Percentiles rank a stretch among this genome's conserved stretches.
phyloP scores from a whole-genome alignment of 2,113 vertebrate genomes.

The Zosterops japonicus region DNA sequence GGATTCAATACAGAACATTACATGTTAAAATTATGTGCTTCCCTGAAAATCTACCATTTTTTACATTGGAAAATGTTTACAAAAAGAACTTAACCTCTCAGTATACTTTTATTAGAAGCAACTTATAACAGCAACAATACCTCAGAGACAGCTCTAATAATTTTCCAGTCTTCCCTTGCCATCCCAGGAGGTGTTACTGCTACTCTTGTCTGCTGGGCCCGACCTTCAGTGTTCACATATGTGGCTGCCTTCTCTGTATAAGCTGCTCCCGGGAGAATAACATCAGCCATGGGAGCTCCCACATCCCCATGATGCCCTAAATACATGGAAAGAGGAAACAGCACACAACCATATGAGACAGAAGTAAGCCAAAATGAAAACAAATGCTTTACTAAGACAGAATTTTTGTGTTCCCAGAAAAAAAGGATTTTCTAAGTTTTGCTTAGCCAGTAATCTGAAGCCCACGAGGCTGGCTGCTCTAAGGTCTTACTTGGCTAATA shows the following conservation, averaged over 20 bases:
- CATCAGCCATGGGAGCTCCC: conserved; percentile 90
- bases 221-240: conserved; percentile 94
- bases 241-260: conserved; percentile 94
- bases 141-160: conserved; percentile 94
- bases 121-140: conserved; percentile 58
- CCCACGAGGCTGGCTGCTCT: background rate
- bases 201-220: conserved; percentile 90
- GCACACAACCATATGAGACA: background rate
- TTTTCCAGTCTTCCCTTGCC: conserved; percentile 96
- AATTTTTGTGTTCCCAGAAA: background rate
- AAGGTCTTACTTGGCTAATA: background rate
- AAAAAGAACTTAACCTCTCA: background rate
- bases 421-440: background rate
- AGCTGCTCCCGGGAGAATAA: conserved; percentile 92
- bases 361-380: background rate
- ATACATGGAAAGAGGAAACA: background rate
- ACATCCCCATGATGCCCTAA: conserved; percentile 94
- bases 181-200: conserved; percentile 92
- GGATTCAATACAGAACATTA: background rate
- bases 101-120: background rate
- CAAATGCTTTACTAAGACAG: background rate
- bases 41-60: background rate
- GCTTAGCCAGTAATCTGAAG: background rate
- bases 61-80: background rate
- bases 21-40: background rate